Evolutionary conservation across 2,888 invertebrate genomes (phyloP).

Genomic region (Campopleginae sp.): DNA sequence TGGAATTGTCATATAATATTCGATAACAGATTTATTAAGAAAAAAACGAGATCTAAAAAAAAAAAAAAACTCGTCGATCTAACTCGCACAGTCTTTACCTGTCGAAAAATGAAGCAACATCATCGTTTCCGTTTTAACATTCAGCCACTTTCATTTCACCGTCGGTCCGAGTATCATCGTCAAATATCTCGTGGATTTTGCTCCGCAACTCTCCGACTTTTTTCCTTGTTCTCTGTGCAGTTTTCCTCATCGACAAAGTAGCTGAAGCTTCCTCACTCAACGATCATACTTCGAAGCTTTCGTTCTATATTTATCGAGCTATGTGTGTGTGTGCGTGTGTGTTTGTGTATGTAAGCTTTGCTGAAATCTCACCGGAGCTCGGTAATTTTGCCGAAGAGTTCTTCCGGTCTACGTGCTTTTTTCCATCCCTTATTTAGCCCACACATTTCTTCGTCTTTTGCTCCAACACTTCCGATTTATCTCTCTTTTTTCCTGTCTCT

Average conservation of each 20-base stretch:
- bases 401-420: conserved; percentile 57
- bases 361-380: conserved; percentile 54
- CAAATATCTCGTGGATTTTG: conserved; percentile 45
- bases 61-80: neutral
- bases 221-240: conserved; percentile 44
- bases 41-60: neutral
- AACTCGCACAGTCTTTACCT: neutral
- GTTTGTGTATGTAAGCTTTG: conserved; percentile 1
- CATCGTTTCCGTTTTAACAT: conserved; percentile 9
- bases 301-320: conserved; percentile 29
- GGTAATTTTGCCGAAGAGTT: conserved; percentile 60
- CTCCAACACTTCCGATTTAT: conserved; percentile 56
- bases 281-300: conserved; percentile 51
- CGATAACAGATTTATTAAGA: neutral
- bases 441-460: conserved; percentile 45
- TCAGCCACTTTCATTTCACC: conserved; percentile 4
- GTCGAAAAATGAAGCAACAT: neutral
- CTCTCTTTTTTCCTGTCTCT: conserved; percentile 14
- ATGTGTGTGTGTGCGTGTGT: conserved; percentile 1
- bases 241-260: conserved; percentile 51
- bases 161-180: neutral
- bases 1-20: neutral
- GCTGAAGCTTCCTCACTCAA: conserved; percentile 19
- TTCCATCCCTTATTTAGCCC: conserved; percentile 31
- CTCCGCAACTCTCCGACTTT: conserved; percentile 44